Evolutionary conservation across 2,888 invertebrate species (phyloP), one percentile per base, ranked within the genome.

Genomic region (Sphaeridia pumilis): DNA sequence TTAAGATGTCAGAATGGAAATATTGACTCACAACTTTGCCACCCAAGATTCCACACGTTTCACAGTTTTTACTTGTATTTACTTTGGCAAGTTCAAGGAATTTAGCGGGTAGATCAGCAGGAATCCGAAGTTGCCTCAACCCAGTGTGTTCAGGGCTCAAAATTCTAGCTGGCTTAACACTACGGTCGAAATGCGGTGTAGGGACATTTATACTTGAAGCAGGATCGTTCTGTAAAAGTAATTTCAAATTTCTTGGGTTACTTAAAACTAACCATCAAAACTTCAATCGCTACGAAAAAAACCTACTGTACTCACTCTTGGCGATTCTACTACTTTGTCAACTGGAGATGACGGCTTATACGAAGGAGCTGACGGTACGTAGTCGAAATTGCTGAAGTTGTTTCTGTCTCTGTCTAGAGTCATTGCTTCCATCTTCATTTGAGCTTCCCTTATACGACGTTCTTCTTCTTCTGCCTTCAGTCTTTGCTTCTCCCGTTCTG

Each of bases 31-130:
- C 86, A 73, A 94, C 74, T 72, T 81, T 81, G 21, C 95, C 95
- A 50, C 89, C 87, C 25, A 97, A 74, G 58, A 95, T 84, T 24
- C 92, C 97, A 72, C 94, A 93, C 0, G 94, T 93, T 75, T 95
- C 95, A 17, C 87, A 74, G 70, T 90, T 90, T 52, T 76, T 78
- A 35, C 75, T 73, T 0, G 94, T 95, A 71, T 92, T 92, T 52
- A 73, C 71, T 28, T 79, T 78, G 0, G 92, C 87, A 28, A 89
- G 73, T 48, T 74, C 73, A 49, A 92, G 74, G 72, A 97, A 97
- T 59, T 79, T 77, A 12, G 76, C 70, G 75, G 87, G 80, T 52
- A 92, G 75, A 65, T 79, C 78, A 2, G 77, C 75, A 12, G 94
- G 93, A 57, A 90, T 78, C 38, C 81, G 70, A n/a, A 88, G 78